Evolutionary conservation across 1,140 invertebrate genomes (phyloP), one percentile per base, ranked within the genome.

Genomic region (Agraylea sexmaculata): DNA sequence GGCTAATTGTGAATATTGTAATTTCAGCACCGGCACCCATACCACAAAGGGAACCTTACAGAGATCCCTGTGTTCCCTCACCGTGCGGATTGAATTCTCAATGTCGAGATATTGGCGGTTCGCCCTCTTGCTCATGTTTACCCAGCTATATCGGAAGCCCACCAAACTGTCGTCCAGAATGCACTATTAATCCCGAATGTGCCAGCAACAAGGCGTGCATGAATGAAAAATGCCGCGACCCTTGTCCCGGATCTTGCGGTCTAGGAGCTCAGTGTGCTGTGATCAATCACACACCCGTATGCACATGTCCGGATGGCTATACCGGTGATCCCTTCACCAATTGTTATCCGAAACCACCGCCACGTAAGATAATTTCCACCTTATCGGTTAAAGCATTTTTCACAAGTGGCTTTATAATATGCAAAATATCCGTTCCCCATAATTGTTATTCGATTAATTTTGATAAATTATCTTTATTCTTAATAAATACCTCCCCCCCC

Each of bases 1-100:
- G 74, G 78, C 20, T 83, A 82, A 51, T 71, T 76, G 48, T 83
- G 83, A 28, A 83, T 86, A 65, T 83, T 82, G 3, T 83, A 80
- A 41, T 58, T 54, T 47, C 43, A 56, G 53, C 54, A 12, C 60
- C 61, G 23, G 49, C 58, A 39, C 39, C 52, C 17, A 46, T 54
- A 11, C 55, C 58, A 21, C 51, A 59, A 21, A 51, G 53, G 11
- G 55, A 60, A 5, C 40, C 39, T 6, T 42, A 39, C 18, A 44
- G 57, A 37, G 55, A 66, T 51, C 78, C 80, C 11, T 87, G 83
- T 51, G 51, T 64, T 13, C 75, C 76, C 16, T 78, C 74, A 15
- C 80, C 81, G 4, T 87, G 83, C 57, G 83, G 83, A 21, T 58
- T 74, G 6, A 84, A 83, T 59, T 77, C 80, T 18, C 52, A 75